Percentiles rank a stretch among this genome's conserved stretches.
Conservation (phyloP, 2,888 invertebrate species). For the Lithosia quadra region DNA sequence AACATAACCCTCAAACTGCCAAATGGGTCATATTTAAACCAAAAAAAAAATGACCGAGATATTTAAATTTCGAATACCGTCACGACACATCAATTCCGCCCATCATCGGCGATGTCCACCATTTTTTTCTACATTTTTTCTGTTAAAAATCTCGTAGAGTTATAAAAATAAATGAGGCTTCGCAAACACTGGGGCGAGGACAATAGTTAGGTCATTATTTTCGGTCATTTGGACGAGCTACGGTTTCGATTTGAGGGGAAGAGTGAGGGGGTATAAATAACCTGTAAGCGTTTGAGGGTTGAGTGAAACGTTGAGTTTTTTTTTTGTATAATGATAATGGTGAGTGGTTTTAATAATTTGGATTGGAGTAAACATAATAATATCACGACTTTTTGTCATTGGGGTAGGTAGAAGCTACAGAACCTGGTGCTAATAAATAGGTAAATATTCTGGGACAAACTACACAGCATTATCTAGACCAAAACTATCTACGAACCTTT, state of each 20-base stretch:
- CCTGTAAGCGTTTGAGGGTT: slow-evolving; percentile 72
- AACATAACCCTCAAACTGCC: slow-evolving; percentile 49
- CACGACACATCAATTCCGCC: slow-evolving; percentile 73
- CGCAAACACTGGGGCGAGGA: slow-evolving; percentile 79
- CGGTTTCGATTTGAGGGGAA: slow-evolving; percentile 68
- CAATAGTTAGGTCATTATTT: slow-evolving; percentile 85
- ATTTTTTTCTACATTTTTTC: slow-evolving; percentile 69
- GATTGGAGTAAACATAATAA: background rate
- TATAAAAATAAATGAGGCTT: slow-evolving; percentile 84
- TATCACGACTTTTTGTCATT: background rate
- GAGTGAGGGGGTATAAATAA: slow-evolving; percentile 70
- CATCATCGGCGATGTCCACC: slow-evolving; percentile 70
- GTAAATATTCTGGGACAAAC: background rate
- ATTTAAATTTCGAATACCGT: slow-evolving; percentile 69
- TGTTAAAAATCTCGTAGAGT: slow-evolving; percentile 78
- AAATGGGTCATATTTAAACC: slow-evolving; percentile 48
- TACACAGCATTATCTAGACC: background rate
- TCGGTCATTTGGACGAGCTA: slow-evolving; percentile 81
- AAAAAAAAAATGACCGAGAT: slow-evolving; percentile 54
- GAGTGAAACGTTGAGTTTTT: slow-evolving; percentile 61
- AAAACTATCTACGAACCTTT: too few relatives aligned
- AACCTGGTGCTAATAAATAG: background rate
- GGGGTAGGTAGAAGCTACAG: background rate
- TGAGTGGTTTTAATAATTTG: slow-evolving; percentile 21
- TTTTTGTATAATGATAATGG: slow-evolving; percentile 45